phyloP scores from a whole-genome alignment of 2,888 invertebrate species.

The Andrena fulva region DNA sequence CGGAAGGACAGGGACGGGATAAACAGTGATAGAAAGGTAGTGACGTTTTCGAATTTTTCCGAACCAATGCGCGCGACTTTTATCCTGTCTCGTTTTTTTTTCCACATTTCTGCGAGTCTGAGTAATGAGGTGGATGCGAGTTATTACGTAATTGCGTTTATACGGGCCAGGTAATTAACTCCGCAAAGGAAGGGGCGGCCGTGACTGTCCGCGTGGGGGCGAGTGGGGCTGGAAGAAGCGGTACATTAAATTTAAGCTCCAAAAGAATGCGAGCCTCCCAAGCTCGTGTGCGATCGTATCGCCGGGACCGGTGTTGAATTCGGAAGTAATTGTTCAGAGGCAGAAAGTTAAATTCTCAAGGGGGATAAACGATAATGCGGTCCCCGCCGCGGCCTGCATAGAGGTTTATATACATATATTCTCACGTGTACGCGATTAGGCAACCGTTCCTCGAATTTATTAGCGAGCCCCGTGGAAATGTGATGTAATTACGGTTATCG shows the following conservation, averaged over 20 bases:
- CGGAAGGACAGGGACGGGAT: background rate
- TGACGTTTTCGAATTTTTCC: background rate
- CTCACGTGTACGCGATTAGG: slow-evolving; percentile 28
- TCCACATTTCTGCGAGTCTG: slow-evolving; percentile 56
- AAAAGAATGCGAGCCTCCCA: slow-evolving; percentile 27
- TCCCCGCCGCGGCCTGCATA: background rate
- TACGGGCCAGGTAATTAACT: slow-evolving; percentile 69
- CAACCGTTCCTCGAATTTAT: slow-evolving; percentile 28
- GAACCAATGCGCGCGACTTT: background rate
- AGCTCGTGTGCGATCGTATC: slow-evolving; percentile 40
- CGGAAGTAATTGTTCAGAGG: slow-evolving; percentile 47
- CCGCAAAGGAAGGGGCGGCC: slow-evolving; percentile 10
- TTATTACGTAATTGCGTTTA: slow-evolving; percentile 71
- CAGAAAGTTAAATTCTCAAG: slow-evolving; percentile 24
- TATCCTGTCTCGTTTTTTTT: background rate
- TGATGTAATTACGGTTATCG: slow-evolving; percentile 25
- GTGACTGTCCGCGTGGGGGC: background rate
- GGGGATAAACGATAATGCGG: slow-evolving; percentile 19
- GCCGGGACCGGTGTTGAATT: slow-evolving; percentile 28
- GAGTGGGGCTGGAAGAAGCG: background rate
- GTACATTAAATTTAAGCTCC: slow-evolving; percentile 49
- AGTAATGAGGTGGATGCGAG: slow-evolving; percentile 68
- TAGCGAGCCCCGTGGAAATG: background rate
- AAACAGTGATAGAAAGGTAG: background rate
- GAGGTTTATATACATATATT: slow-evolving; percentile 14